Conservation (phyloP, 2,113 vertebrate genomes). For the Pitta sordida region DNA sequence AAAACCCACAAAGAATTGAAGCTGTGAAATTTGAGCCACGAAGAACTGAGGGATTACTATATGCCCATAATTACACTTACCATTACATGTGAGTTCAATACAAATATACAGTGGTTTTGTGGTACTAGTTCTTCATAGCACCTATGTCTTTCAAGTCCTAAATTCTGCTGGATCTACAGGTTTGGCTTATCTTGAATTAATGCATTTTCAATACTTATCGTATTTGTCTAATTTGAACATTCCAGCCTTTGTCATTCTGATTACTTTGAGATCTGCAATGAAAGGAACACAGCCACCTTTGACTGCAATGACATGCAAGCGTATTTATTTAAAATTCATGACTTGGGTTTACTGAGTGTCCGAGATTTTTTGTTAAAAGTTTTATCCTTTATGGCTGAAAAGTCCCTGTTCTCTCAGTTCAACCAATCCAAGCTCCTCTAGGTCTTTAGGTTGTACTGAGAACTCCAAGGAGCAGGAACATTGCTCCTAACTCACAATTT, state of each 20-base stretch:
- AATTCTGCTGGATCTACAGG: neutral
- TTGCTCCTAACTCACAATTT: neutral
- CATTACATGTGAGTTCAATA: neutral
- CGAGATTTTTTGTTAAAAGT: neutral
- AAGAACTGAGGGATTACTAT: no score
- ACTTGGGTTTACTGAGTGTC: neutral
- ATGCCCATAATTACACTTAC: neutral
- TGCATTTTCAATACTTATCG: neutral
- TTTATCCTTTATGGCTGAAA: neutral
- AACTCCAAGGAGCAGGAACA: neutral
- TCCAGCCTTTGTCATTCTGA: neutral
- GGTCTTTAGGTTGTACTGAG: neutral
- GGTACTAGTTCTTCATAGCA: neutral
- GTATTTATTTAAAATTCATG: neutral
- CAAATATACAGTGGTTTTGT: neutral
- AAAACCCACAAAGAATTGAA: no score
- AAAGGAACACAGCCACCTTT: neutral
- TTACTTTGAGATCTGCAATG: neutral
- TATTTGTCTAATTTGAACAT: neutral
- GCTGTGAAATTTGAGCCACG: no score
- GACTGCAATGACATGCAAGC: neutral
- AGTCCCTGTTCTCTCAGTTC: neutral
- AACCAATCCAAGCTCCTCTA: neutral
- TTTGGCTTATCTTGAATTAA: neutral
- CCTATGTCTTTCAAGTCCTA: neutral